Evolutionary conservation across 23 tunicate genomes (phyloP).

Genomic region (Clavelina lepadiformis): DNA sequence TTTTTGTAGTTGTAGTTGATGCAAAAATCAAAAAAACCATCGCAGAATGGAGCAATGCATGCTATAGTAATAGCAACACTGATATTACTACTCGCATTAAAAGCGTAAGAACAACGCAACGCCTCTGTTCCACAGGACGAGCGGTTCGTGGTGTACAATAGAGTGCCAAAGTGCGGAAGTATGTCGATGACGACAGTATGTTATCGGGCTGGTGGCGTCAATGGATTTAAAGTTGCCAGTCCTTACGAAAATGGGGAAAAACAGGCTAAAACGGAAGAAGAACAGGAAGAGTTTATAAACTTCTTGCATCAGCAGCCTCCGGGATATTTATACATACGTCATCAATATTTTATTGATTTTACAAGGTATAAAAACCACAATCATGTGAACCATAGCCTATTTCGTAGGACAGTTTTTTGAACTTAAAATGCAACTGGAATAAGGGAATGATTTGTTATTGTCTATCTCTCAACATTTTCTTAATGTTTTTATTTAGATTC

Average conservation of each 20-base stretch:
- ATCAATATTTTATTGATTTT: slow-evolving; percentile 94
- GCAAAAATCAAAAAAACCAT: too few relatives aligned
- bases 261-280: slow-evolving; percentile 52
- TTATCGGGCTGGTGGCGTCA: slow-evolving; percentile 65
- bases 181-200: slow-evolving; percentile 83
- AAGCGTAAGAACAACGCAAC: too few relatives aligned
- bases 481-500: slow-evolving; percentile 27
- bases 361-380: slow-evolving; percentile 47
- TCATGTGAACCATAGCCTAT: too few relatives aligned
- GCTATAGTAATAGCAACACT: too few relatives aligned
- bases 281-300: slow-evolving; percentile 57
- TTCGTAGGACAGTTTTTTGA: too few relatives aligned
- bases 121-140: slow-evolving; percentile 52
- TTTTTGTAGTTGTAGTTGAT: too few relatives aligned
- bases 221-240: slow-evolving; percentile 77
- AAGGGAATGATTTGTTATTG: too few relatives aligned
- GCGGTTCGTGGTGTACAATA: slow-evolving; percentile 73
- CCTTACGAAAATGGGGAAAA: slow-evolving; percentile 93
- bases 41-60: too few relatives aligned
- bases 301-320: slow-evolving; percentile 55
- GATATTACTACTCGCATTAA: too few relatives aligned
- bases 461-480: too few relatives aligned
- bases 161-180: slow-evolving; percentile 99
- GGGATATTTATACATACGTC: slow-evolving; percentile 79
- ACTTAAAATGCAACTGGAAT: too few relatives aligned